Evolutionary conservation across 2,888 invertebrate species (phyloP), one percentile per base, ranked within the genome.

Genomic region (Operophtera brumata): DNA sequence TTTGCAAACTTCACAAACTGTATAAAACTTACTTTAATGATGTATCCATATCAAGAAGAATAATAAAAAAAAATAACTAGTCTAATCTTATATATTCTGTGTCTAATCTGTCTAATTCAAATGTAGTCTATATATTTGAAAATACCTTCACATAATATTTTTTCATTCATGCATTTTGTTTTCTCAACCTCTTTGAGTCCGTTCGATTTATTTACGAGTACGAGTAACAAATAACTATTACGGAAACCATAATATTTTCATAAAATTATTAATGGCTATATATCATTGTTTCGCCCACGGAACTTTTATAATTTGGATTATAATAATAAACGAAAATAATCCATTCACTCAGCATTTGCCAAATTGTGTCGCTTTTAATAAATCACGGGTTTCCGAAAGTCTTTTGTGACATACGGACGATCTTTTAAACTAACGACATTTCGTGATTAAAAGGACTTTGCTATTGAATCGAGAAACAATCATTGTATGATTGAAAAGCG

Each of bases 301-400:
- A 39, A 39, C 71, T 77, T 71, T 73, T 73, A 77, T 73, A 73
- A 80, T 79, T 74, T 71, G 73, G 71, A 79, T 79, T 75, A 55
- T 55, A 55, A 77, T 69, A 75, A 78, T 71, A 65, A 75, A 73
- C 68, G 69, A 79, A 81, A 81, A 83, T 80, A 83, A 76, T 66
- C 70, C 65, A 73, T 73, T 74, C 70, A 67, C 62, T 73, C 66
- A 67, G 65, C 73, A 76, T 73, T 43, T 77, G 81, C 78, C 75
- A 80, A 82, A 80, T 75, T 70, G 68, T 80, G 79, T 78, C 78
- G 70, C 68, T 70, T 69, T 57, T 57, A 61, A 78, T 82, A 84
- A 85, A 82, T 84, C 80, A 82, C 72, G 70, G 42, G 61, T 65
- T 71, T 69, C 61, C 62, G 66, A 72, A 76, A 62, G 70, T 67